phyloP scores from a whole-genome alignment of 2,797 vertebrate genomes.

The Menidia menidia region DNA sequence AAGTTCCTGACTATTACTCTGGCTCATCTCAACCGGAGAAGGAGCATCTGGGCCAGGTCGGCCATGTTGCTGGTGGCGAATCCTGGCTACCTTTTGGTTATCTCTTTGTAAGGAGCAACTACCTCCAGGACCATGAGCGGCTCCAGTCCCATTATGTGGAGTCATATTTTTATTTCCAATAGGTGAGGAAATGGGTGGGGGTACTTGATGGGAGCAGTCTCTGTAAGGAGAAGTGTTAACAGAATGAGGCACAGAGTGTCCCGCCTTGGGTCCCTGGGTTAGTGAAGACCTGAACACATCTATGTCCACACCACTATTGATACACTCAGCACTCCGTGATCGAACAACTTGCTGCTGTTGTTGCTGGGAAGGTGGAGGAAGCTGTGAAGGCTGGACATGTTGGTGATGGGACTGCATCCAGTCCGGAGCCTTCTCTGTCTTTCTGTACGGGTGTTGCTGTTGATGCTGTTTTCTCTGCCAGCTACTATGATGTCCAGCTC shows the following conservation, averaged over 20 bases:
- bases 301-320: slow-evolving; percentile 81
- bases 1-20: slow-evolving; percentile 80
- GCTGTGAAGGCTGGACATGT: slow-evolving; percentile 77
- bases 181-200: slow-evolving; percentile 78
- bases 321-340: slow-evolving; percentile 87
- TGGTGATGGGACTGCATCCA: slow-evolving; percentile 87
- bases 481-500: slow-evolving; percentile 74
- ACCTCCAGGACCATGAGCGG: slow-evolving; percentile 63
- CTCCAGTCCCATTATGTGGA: slow-evolving; percentile 71
- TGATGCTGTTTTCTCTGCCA: slow-evolving; percentile 85
- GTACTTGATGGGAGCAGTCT: slow-evolving; percentile 89
- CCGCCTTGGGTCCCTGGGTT: slow-evolving; percentile 83
- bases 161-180: slow-evolving; percentile 78
- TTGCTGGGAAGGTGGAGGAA: slow-evolving; percentile 71
- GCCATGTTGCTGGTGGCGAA: slow-evolving; percentile 95
- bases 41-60: slow-evolving; percentile 76
- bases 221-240: slow-evolving; percentile 86
- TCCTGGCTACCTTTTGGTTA: slow-evolving; percentile 93
- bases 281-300: slow-evolving; percentile 85
- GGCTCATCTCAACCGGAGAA: slow-evolving; percentile 75
- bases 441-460: slow-evolving; percentile 83
- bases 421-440: slow-evolving; percentile 88
- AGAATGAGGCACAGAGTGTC: slow-evolving; percentile 87
- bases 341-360: slow-evolving; percentile 81
- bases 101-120: slow-evolving; percentile 92